Evolutionary conservation across 2,797 vertebrate genomes (phyloP), one percentile per base, ranked within the genome.

Genomic region (Crocidura indochinensis): DNA sequence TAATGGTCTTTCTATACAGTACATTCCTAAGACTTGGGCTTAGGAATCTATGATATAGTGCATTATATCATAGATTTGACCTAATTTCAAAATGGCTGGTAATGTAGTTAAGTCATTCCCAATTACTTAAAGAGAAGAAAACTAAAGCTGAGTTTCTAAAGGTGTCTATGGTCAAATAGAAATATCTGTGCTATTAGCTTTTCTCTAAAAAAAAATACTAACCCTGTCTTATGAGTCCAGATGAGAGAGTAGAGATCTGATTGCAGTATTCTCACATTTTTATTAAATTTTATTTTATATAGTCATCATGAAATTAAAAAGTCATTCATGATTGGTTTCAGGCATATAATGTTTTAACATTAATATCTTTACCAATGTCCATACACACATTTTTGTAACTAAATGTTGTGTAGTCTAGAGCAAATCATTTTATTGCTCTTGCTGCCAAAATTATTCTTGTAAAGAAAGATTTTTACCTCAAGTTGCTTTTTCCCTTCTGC

Each of bases 391-490:
- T 84, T 64, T 91, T 72, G 53, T 65, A 79, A 46, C 19, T 24
- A 65, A 80, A 19, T 75, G 26, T 14, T 80, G 2, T 69, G 19
- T 80, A 74, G 91, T 31, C 27, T 84, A 78, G 29, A 60, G 14
- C 10, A 81, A 87, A 79, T 82, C 47, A n/a, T 26, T n/a, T 77
- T 38, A 76, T 44, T n/a, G 91, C 51, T 85, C 65, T 84, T 83
- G 27, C 27, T 47, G 14, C 62, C 29, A n/a, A 64, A 10, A 49
- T 27, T 86, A 53, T 73, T 68, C 76, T 71, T 7, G 7, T 86
- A 91, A 93, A 89, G 44, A 81, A 51, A 38, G 56, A 74, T 2
- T 53, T 64, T 67, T 49, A 56, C 90, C 46, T 77, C n/a, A 79
- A 76, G 49, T 64, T 92, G 24, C 12, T 44, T 2, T 5, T 38